Evolutionary conservation across 2,888 invertebrate genomes (phyloP), one percentile per base, ranked within the genome.

Genomic region (Cataglyphis cursor): DNA sequence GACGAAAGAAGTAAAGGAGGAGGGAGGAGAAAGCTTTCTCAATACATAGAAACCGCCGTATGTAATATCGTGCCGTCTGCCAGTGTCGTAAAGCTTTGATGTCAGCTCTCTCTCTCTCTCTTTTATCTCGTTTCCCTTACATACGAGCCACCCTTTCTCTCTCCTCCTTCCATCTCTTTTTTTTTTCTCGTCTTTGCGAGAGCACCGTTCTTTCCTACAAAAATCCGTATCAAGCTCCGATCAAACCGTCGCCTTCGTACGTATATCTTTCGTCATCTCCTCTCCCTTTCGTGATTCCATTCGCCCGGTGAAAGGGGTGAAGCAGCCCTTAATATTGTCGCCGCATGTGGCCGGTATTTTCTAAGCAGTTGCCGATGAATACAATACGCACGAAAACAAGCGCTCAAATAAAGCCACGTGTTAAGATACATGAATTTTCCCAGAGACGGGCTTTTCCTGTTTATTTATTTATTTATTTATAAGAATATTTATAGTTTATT

Each of bases 21-120:
- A 62, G 65, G 65, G n/a, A 81, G 64, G 70, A 81, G 85, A 76
- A 72, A 70, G 64, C 82, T 88, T 90, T 85, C 88, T 82, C 83
- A 85, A 90, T 87, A 90, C 87, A 85, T 84, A 90, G 91, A 92
- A 92, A 92, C 90, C 90, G 90, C 85, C 88, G 90, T 87, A 88
- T 86, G 90, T 86, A 90, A 90, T 90, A 90, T 90, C 86, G 85
- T 82, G 82, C 85, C 89, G 90, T 88, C 89, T 90, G 87, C 89
- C 82, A 68, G 76, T 87, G 84, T 91, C 90, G 88, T 92, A 92
- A 91, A 92, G 88, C 92, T 92, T 92, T 92, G 91, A 92, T 92
- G 90, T 90, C 76, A 70, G 31, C 62, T 48, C 70, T 65, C 78
- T 51, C 73, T 57, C 82, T n/a, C 75, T 38, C 35, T 21, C 72